Evolutionary conservation across 2,888 invertebrate species (phyloP), one percentile per base, ranked within the genome.

Genomic region (Meganola albula): DNA sequence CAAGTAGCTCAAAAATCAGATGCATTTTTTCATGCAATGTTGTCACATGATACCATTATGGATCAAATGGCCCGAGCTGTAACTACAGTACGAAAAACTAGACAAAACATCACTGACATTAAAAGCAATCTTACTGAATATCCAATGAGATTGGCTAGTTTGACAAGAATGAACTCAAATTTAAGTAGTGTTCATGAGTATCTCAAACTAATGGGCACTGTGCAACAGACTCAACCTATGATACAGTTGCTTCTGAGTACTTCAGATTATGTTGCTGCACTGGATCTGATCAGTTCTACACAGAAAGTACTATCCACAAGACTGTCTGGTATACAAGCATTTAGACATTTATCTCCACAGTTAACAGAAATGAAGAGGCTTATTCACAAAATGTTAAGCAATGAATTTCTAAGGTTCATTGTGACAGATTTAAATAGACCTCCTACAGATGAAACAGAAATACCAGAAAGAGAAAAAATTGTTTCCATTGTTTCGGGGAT

Each of bases 11-110:
- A 94, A 58, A 97, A 98, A 70, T 98, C 98, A 6, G 96, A 96
- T 54, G 97, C 97, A 10, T 99, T 99, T 84, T 99, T 99, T 70
- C 94, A 97, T 75, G 98, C 98, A 1, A 98, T 99, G 94, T 92
- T 98, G 32, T 98, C 98, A 4, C 99, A 99, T 77, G 98, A 99
- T 70, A 94, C 95, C 13, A 93, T 99, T 28, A 96, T 98, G 92
- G 96, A 97, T 52, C 95, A 98, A 67, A 93, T 99, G 89, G 92
- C 92, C 1, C 90, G 91, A 63, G 95, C 96, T 10, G 90, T 93
- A 6, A 89, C 88, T 37, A 92, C 94, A 60, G 93, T 96, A 14
- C 89, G 90, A 61, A 86, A 88, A 26, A 86, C 95, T 27, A 88
- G 95, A 51, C 87, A 90, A 44, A 93, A 93, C 63, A 91, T 97